These are phyloP conservation scores for Tragelaphus imberbis DNA, from an alignment of 2,113 vertebrate genomes.

Conservation along the genomic window DNA sequence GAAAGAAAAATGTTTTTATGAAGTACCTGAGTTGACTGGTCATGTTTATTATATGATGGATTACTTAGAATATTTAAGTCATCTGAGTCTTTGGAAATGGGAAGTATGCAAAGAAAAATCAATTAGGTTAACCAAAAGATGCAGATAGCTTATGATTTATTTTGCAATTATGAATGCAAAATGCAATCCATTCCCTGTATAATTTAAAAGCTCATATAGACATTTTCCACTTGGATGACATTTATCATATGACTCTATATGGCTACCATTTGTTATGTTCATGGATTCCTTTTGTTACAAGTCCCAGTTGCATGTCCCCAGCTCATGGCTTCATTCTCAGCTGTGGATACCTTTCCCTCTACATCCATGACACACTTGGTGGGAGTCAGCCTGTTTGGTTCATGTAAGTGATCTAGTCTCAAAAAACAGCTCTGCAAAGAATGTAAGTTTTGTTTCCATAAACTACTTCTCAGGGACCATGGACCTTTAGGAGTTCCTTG, in stretches of 20 bases:
- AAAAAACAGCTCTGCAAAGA: not conserved
- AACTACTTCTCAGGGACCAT: not conserved
- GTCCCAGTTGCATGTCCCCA: not conserved
- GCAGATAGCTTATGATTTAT: not conserved
- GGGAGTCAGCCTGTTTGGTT: not conserved
- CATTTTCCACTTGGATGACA: not conserved
- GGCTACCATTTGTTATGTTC: not conserved
- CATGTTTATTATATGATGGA: no score
- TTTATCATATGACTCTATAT: not conserved
- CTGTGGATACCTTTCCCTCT: not conserved
- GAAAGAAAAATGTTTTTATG: no score
- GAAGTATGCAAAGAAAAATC: not conserved
- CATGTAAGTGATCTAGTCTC: not conserved
- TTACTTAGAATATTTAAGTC: not conserved
- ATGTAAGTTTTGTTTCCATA: not conserved
- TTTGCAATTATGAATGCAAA: not conserved
- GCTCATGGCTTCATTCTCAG: not conserved
- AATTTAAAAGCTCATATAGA: not conserved
- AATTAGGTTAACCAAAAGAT: not conserved
- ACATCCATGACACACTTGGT: not conserved
- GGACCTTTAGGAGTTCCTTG: not conserved
- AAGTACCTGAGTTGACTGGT: no score
- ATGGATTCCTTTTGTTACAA: not conserved
- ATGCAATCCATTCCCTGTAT: not conserved
- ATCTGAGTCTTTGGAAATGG: not conserved